Evolutionary conservation across 2,113 vertebrate genomes (phyloP).

Genomic region (Notarius lentiginosus): DNA sequence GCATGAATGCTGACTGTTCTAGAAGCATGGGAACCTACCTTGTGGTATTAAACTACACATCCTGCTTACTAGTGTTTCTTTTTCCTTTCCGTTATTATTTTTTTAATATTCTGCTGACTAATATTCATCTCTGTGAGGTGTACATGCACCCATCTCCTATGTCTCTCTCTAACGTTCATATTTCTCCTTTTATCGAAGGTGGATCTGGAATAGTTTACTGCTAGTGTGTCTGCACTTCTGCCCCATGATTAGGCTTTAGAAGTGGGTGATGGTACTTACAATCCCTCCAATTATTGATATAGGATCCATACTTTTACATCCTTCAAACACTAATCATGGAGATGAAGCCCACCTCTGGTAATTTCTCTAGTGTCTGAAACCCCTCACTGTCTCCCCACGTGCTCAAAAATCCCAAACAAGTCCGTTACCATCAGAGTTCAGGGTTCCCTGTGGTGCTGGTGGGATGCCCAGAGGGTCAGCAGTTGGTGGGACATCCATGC

Average conservation of each 20-base stretch:
- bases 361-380: neutral
- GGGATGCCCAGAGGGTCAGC: slow-evolving; percentile 72
- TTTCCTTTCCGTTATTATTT: neutral
- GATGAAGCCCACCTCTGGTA: neutral
- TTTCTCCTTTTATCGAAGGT: no score
- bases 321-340: neutral
- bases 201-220: neutral
- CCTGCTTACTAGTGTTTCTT: neutral
- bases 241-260: neutral
- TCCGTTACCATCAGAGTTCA: slow-evolving; percentile 85
- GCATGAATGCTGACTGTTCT: neutral
- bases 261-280: neutral
- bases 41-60: neutral
- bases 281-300: neutral
- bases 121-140: no score
- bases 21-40: neutral
- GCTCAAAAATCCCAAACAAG: neutral
- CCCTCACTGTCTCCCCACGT: neutral
- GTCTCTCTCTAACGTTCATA: no score
- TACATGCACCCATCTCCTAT: no score
- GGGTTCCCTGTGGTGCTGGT: slow-evolving; percentile 85
- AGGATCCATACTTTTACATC: neutral
- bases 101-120: no score
- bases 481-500: slow-evolving; percentile 71
- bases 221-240: neutral